Base-by-base conservation (phyloP, 2,797 vertebrate species). In the Gastrophryne carolinensis region DNA sequence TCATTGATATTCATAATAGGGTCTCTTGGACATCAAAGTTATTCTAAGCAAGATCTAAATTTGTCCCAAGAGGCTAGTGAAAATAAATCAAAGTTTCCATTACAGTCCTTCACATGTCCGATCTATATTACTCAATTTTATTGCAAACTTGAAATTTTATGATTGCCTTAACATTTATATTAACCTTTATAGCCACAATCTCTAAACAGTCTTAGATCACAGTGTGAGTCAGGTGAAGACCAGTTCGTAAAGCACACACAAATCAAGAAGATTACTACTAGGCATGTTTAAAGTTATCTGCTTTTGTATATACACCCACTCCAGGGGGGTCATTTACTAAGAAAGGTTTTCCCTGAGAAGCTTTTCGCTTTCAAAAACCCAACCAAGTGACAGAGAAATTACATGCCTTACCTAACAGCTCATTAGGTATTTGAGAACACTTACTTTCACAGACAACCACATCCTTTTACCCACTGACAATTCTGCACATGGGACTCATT, bases 91-190 rank as follows among this genome's bases (percentile, higher is more conserved):
- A 27, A 54, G 49, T 13, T 54, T 65, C 61, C 71, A 60, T 65
- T 64, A 60, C 41, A 39, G 58, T 64, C 41, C 34, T 35, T 72
- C 63, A 44, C 17, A 57, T 35, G 34, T 52, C 34, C 39, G 15
- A 32, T 75, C 49, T 61, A 58, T 72, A 62, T 39, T 41, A 60
- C 24, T 27, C 32, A 19, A 63, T 35, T 47, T 66, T 66, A 65
- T 61, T 39, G 50, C 58, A 44, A 53, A 57, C 41, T 35, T 67
- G 24, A 47, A 53, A 34, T 60, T 64, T 69, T 47, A 69, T 68
- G 56, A 73, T 73, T 23, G 57, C 19, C 21, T 67, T 75, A 76
- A 80, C 65, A 64, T 80, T 72, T 11, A 47, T 72, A 78, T 71
- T 71, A 79, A 19, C 49, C 76, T 82, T 60, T 73, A 50, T 68